Conservation (phyloP, 2,113 vertebrate species). For the Crotalus helleri region DNA sequence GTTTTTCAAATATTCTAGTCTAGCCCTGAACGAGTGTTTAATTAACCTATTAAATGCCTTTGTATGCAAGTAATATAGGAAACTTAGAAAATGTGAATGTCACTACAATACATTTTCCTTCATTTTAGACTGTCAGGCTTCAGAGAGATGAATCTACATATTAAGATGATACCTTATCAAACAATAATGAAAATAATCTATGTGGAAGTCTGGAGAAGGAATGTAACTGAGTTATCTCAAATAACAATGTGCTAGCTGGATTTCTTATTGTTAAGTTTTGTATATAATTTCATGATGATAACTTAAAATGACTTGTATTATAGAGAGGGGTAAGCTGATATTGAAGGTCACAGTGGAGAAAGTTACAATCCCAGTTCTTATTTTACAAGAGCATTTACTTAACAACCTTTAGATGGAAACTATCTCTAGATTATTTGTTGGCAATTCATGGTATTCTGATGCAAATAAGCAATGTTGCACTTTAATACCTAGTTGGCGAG, state of each 20-base stretch:
- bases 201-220: not conserved
- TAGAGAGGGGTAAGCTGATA: not conserved
- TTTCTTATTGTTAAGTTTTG: slow-evolving; percentile 28
- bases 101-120: not conserved
- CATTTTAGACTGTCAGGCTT: slow-evolving; percentile 1
- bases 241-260: not conserved
- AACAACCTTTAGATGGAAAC: slow-evolving; percentile 28
- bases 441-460: slow-evolving; percentile 39
- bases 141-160: not conserved
- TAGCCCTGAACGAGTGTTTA: not conserved
- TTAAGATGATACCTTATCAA: not conserved
- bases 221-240: slow-evolving; percentile 8
- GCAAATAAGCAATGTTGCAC: slow-evolving; percentile 8
- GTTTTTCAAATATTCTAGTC: not conserved
- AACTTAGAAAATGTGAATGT: not conserved
- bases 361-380: slow-evolving; percentile 13
- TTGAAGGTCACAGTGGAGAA: not conserved
- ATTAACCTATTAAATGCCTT: not conserved
- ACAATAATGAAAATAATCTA: not conserved
- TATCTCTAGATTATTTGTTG: slow-evolving; percentile 33
- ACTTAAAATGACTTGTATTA: slow-evolving; percentile 9
- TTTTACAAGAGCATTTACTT: not conserved
- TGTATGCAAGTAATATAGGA: not conserved
- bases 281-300: not conserved
- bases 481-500: slow-evolving; percentile 5